Conservation (phyloP, 2,797 vertebrate genomes). For the Hippopotamyrus pictus region DNA sequence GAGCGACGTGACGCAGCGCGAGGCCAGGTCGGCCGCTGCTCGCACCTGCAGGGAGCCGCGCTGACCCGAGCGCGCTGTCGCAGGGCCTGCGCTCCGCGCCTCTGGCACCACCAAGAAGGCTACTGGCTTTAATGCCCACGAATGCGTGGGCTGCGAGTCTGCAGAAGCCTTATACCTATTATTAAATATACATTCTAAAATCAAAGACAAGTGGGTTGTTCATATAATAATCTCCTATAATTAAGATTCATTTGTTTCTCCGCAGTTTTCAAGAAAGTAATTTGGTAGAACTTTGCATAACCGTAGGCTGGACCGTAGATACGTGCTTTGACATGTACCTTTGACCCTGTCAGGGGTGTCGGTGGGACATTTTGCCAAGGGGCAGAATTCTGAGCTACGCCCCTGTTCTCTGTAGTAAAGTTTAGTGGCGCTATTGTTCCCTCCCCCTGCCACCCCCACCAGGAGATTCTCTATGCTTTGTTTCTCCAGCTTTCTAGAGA, state of each 20-base stretch:
- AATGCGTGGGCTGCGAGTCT: neutral
- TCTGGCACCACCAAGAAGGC: neutral
- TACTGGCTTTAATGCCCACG: neutral
- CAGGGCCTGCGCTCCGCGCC: neutral
- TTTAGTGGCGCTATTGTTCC: neutral
- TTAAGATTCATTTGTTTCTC: neutral
- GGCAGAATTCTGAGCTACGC: neutral
- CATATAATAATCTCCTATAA: neutral
- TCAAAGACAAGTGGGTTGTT: neutral
- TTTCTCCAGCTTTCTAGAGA: conserved; percentile 63
- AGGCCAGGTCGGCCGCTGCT: neutral
- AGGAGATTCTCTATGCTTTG: neutral
- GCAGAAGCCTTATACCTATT: neutral
- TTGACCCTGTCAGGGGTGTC: neutral
- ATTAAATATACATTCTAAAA: neutral
- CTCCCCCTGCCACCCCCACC: neutral
- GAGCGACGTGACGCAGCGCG: neutral
- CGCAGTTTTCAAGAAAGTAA: neutral
- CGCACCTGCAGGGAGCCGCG: neutral
- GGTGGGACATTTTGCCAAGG: neutral
- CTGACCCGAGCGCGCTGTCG: neutral
- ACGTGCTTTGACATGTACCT: neutral
- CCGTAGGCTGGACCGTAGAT: neutral
- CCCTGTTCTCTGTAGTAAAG: neutral
- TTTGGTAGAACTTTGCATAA: neutral